Conservation (phyloP, 2,888 invertebrate species). For the Pachliopta kotzebuea region DNA sequence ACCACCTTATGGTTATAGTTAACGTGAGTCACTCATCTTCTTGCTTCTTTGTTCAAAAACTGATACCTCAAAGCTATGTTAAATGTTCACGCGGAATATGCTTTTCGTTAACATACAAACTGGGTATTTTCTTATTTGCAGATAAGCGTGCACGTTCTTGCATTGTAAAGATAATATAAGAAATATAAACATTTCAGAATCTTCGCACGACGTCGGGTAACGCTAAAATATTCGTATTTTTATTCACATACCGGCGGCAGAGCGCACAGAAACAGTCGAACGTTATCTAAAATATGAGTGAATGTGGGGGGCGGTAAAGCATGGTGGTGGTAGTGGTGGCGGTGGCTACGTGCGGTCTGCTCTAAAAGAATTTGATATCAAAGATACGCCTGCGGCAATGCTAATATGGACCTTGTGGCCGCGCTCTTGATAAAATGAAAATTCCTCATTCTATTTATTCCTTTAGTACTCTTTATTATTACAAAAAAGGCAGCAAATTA, state of each 20-base stretch:
- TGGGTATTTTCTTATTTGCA: slow-evolving; percentile 7
- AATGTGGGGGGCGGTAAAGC: slow-evolving; percentile 56
- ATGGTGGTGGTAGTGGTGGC: too few relatives aligned
- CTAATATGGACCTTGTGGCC: slow-evolving; percentile 42
- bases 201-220: slow-evolving; percentile 45
- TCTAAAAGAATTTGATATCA: slow-evolving; percentile 76
- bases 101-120: slow-evolving; percentile 17
- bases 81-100: neutral
- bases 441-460: slow-evolving; percentile 20
- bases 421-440: slow-evolving; percentile 34
- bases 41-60: neutral
- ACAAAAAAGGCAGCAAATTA: neutral
- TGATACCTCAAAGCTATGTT: neutral
- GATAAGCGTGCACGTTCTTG: slow-evolving; percentile 13
- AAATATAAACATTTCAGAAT: slow-evolving; percentile 46
- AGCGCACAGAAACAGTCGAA: slow-evolving; percentile 61
- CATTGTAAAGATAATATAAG: slow-evolving; percentile 26
- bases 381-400: slow-evolving; percentile 56
- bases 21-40: too few relatives aligned
- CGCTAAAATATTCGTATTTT: slow-evolving; percentile 64
- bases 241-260: slow-evolving; percentile 54
- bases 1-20: too few relatives aligned
- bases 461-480: neutral
- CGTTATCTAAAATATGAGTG: slow-evolving; percentile 73
- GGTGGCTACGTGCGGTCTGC: slow-evolving; percentile 65